Evolutionary conservation across 1,140 invertebrate genomes (phyloP), one percentile per base, ranked within the genome.

Genomic region (Proctacanthus coquilletti): DNA sequence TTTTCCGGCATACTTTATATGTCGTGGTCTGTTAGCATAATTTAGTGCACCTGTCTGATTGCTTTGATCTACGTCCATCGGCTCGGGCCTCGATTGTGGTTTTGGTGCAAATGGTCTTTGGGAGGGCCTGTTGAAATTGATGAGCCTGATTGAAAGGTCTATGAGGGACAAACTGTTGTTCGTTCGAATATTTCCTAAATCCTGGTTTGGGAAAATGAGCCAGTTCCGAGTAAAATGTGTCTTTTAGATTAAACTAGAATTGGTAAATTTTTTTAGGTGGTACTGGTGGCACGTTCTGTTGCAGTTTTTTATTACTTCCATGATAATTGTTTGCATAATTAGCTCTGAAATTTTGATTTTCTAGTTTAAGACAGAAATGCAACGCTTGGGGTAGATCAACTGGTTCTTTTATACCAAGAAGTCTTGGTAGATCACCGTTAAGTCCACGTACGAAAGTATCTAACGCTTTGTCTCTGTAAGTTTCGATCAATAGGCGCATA

Each of bases 281-380:
- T 14, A 9, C 4, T 9, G 4, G 19, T 13, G 11, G 18, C 13
- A 10, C 18, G 18, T 19, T 30, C 2, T 18, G 14, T 8, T 39
- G 14, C 19, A 13, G 23, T 25, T 25, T 8, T 25, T 25, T 8
- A 25, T 25, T 6, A 6, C 6, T 25, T 25, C n/a, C 6, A 25
- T n/a, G 9, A n/a, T n/a, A n/a, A n/a, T 35, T 40, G 21, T 17
- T 33, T 8, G 40, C 38, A 29, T 39, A 15, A 4, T 25, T 23
- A 8, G 29, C 14, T 15, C 34, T 17, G 21, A 19, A 44, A 21
- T 15, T 34, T 14, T 40, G 38, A 18, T 44, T 48, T 27, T 46
- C 35, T 8, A 46, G 9, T 17, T 41, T 48, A 1, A 44, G 13
- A n/a, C 44, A 44, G 4, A 46, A 17, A 4, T 48, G 42, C 3